Evolutionary conservation across 2,113 vertebrate genomes (phyloP).

Genomic region (Suncus etruscus): DNA sequence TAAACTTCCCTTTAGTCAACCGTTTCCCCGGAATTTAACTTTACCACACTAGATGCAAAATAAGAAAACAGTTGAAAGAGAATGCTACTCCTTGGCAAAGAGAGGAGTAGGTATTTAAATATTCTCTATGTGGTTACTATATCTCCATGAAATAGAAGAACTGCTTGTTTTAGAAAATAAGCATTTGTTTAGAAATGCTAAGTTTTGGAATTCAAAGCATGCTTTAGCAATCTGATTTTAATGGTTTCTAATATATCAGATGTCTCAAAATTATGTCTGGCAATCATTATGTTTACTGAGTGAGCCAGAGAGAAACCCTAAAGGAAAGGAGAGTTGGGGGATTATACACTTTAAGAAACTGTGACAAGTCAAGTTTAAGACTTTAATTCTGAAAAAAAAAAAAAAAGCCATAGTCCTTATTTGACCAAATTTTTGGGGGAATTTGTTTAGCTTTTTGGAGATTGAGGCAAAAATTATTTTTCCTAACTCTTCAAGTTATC

Average conservation of each 20-base stretch:
- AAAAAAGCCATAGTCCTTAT: neutral
- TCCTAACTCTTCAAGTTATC: neutral
- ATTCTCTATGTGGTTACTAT: neutral
- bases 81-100: slow-evolving; percentile 54
- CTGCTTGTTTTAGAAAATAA: slow-evolving; percentile 68
- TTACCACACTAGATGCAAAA: slow-evolving; percentile 82
- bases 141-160: slow-evolving; percentile 24
- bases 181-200: slow-evolving; percentile 39
- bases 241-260: slow-evolving; percentile 48
- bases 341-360: slow-evolving; percentile 5
- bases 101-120: slow-evolving; percentile 50
- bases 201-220: slow-evolving; percentile 38
- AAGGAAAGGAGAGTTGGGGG: neutral
- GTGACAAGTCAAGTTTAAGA: slow-evolving; percentile 38
- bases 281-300: neutral
- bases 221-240: slow-evolving; percentile 38
- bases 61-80: slow-evolving; percentile 65
- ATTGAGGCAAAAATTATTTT: slow-evolving; percentile 53
- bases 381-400: slow-evolving; percentile 1
- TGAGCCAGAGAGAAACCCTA: neutral
- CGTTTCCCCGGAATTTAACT: slow-evolving; percentile 87
- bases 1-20: slow-evolving; percentile 86
- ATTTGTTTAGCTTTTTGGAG: neutral
- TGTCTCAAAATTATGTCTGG: slow-evolving; percentile 47
- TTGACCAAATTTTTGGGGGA: neutral